phyloP scores from a whole-genome alignment of 2,797 vertebrate species.

The Tragopan temminckii region DNA sequence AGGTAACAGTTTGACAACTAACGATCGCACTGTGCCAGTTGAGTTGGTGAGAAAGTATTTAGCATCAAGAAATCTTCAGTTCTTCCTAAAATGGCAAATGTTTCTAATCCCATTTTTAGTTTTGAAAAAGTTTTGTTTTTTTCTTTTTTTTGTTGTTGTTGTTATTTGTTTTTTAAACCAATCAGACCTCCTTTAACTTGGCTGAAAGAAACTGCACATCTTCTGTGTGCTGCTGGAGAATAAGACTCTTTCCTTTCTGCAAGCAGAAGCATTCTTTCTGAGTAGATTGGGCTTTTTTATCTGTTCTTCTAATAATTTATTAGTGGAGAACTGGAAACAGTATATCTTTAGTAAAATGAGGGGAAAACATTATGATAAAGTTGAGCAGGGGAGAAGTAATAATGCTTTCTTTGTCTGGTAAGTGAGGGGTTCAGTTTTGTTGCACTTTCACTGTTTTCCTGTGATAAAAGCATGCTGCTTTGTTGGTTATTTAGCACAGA shows the following conservation, averaged over 20 bases:
- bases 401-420: conserved; percentile 69
- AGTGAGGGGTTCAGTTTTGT: conserved; percentile 71
- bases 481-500: conserved; percentile 82
- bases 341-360: not conserved
- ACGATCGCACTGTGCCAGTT: conserved; percentile 38
- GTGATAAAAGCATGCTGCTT: conserved; percentile 76
- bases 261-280: conserved; percentile 41
- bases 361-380: not conserved
- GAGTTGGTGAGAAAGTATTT: conserved; percentile 56
- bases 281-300: conserved; percentile 14
- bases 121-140: conserved; percentile 9
- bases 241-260: conserved; percentile 51
- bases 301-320: conserved; percentile 23
- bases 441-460: conserved; percentile 76
- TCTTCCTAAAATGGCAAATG: conserved; percentile 36
- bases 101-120: conserved; percentile 19
- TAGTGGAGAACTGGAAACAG: conserved; percentile 10
- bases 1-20: conserved; percentile 59
- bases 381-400: conserved; percentile 42
- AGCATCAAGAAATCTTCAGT: conserved; percentile 28
- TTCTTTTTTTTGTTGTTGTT: not conserved
- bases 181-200: conserved; percentile 33
- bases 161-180: not conserved
- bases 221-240: conserved; percentile 48
- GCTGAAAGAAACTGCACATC: conserved; percentile 65